These are phyloP conservation scores for Mastomys natalensis DNA, from an alignment of 2,113 vertebrate species.

Conservation along the genomic window DNA sequence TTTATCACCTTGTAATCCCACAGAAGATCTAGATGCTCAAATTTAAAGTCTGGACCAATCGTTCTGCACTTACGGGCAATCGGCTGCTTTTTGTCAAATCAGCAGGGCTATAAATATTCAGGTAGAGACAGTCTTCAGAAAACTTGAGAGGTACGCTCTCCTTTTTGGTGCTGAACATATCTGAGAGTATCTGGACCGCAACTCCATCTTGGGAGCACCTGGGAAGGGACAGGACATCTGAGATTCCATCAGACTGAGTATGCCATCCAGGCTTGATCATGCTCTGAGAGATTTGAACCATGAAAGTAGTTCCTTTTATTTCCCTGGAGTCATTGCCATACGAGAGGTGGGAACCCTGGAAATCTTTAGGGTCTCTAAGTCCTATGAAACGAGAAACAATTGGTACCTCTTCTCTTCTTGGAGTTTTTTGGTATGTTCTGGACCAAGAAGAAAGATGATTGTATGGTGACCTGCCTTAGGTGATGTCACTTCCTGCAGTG, in stretches of 20 bases:
- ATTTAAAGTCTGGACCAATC: neutral
- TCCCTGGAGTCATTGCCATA: neutral
- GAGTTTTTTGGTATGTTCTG: neutral
- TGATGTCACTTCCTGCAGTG: too few species aligned
- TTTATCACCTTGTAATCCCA: fast-evolving
- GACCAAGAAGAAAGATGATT: neutral
- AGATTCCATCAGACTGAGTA: fast-evolving
- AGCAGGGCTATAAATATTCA: slow-evolving; percentile 90
- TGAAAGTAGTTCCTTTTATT: neutral
- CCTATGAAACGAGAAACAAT: neutral
- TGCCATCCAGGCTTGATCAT: fast-evolving
- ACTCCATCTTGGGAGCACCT: slow-evolving; percentile 43
- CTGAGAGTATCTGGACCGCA: fast-evolving
- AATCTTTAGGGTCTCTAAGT: neutral
- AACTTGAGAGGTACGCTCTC: neutral
- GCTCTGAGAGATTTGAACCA: neutral
- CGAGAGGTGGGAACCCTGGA: fast-evolving
- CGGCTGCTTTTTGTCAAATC: slow-evolving; percentile 72
- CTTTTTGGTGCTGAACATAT: neutral
- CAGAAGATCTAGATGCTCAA: fast-evolving
- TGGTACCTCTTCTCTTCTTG: neutral
- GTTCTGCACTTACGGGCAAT: slow-evolving; percentile 88
- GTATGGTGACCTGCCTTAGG: fast-evolving
- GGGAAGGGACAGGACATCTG: neutral
- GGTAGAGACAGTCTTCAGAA: slow-evolving; percentile 90